phyloP scores from a whole-genome alignment of 2,888 invertebrate species.

The Leucophenga maculata region DNA sequence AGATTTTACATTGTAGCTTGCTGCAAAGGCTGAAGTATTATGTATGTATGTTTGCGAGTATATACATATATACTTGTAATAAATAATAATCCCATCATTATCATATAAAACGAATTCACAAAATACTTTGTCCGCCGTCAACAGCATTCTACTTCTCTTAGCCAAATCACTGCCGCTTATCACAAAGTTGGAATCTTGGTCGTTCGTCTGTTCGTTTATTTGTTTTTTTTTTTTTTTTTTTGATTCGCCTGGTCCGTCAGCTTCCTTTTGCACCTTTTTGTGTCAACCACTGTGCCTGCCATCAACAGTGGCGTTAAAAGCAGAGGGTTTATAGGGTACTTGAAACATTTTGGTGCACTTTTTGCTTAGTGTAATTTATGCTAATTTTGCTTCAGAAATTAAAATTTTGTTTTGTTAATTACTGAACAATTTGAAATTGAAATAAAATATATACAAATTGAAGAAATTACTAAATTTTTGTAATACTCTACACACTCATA shows the following conservation, averaged over 20 bases:
- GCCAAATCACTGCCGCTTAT: constrained; percentile 40
- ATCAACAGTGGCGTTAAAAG: background rate
- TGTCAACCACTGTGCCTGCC: background rate
- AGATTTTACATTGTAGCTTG: constrained; percentile 16
- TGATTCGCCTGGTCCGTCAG: constrained; percentile 10
- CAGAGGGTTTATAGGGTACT: too few relatives aligned
- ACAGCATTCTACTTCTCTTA: constrained; percentile 29
- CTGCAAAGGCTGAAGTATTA: too few relatives aligned
- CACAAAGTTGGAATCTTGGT: constrained; percentile 54
- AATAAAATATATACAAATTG: too few relatives aligned
- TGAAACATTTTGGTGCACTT: too few relatives aligned
- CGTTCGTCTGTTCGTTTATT: constrained; percentile 2
- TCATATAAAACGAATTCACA: constrained; percentile 42
- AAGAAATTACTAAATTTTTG: too few relatives aligned
- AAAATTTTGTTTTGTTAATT: too few relatives aligned
- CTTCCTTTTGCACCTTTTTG: constrained; percentile 12
- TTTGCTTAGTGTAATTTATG: too few relatives aligned
- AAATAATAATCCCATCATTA: constrained; percentile 65
- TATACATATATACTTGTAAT: constrained; percentile 34
- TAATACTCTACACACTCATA: too few relatives aligned
- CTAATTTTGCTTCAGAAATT: too few relatives aligned
- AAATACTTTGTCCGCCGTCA: background rate
- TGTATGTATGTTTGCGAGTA: too few relatives aligned
- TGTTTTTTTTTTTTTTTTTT: constrained; percentile 31
- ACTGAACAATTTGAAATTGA: too few relatives aligned